These are phyloP conservation scores for Pantherophis alleghaniensis DNA, from an alignment of 2,797 vertebrate species.

Conservation along the genomic window DNA sequence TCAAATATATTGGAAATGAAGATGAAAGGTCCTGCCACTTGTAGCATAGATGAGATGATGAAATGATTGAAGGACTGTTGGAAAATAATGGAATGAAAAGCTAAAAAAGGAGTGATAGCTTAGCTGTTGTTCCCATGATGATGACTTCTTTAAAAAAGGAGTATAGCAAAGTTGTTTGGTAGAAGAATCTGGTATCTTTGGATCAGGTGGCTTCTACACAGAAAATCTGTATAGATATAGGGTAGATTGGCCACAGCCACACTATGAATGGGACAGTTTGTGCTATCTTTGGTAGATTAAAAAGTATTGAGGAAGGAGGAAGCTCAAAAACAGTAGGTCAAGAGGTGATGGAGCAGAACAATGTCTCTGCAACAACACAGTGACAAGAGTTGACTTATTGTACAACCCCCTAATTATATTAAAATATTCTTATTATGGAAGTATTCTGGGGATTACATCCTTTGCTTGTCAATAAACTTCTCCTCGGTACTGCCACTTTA, in stretches of 20 bases:
- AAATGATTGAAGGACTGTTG: background rate
- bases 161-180: background rate
- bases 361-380: background rate
- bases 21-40: background rate
- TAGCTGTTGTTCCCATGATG: background rate
- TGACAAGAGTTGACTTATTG: background rate
- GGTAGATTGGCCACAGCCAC: background rate
- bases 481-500: background rate
- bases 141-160: background rate
- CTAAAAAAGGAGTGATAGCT: background rate
- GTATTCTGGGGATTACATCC: background rate
- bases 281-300: background rate
- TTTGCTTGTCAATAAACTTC: constrained; percentile 3
- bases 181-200: background rate
- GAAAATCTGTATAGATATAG: background rate
- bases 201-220: background rate
- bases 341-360: background rate
- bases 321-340: background rate
- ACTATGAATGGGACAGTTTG: background rate
- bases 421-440: background rate
- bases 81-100: background rate
- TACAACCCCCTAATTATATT: background rate
- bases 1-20: background rate
- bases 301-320: background rate
- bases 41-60: background rate